phyloP scores from a whole-genome alignment of 2,113 vertebrate genomes.

The Gambusia affinis region DNA sequence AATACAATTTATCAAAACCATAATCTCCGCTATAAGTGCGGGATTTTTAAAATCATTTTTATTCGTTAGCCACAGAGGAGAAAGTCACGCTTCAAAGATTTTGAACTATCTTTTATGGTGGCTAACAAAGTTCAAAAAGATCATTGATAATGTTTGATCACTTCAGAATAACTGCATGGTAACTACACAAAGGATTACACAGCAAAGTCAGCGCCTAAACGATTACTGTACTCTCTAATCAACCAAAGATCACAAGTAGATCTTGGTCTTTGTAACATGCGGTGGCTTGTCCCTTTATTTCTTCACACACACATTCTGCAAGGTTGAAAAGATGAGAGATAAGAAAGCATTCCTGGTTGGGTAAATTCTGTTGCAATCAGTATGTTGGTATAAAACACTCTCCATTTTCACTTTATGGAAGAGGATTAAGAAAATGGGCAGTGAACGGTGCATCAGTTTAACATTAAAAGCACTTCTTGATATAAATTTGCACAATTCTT shows the following conservation, averaged over 20 bases:
- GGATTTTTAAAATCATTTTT: neutral
- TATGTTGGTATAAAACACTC: neutral
- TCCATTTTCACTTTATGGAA: neutral
- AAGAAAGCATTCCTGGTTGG: neutral
- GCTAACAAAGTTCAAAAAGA: slow-evolving; percentile 1
- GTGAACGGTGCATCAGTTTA: slow-evolving; percentile 4
- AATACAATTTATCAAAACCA: neutral
- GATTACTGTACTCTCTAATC: slow-evolving; percentile 17
- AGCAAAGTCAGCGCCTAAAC: slow-evolving; percentile 10
- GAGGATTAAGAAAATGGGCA: slow-evolving; percentile 8
- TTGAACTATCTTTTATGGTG: neutral
- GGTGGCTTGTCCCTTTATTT: slow-evolving; percentile 41
- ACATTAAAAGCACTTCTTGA: slow-evolving; percentile 14
- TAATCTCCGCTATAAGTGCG: neutral
- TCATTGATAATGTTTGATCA: slow-evolving; percentile 3
- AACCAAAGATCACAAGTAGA: slow-evolving; percentile 8
- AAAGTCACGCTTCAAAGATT: neutral
- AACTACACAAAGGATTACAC: slow-evolving; percentile 6
- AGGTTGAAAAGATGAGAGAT: slow-evolving; percentile 5
- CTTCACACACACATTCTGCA: neutral
- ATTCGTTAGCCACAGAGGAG: neutral
- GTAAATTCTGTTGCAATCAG: slow-evolving; percentile 17
- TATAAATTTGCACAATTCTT: slow-evolving; percentile 9
- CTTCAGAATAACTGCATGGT: neutral
- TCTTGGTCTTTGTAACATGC: slow-evolving; percentile 25